phyloP scores from a whole-genome alignment of 2,113 vertebrate genomes.

The Lophotis ruficrista region DNA sequence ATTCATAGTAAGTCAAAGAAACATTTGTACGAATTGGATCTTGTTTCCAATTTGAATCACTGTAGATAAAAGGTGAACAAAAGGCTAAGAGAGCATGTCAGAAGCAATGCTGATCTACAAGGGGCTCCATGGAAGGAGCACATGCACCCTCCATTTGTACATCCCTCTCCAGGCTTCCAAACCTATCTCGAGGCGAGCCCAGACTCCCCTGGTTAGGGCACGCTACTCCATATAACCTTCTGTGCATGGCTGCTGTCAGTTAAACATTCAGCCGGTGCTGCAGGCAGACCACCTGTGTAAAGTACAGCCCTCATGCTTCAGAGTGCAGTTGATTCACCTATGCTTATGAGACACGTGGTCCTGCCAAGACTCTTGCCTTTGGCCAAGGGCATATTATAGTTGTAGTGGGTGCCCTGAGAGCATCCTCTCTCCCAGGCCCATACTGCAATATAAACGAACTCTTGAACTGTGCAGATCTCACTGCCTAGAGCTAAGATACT shows the following conservation, averaged over 20 bases:
- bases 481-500: neutral
- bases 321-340: neutral
- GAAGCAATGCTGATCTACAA: neutral
- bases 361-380: neutral
- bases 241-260: rapidly evolving
- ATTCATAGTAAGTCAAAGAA: neutral
- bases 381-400: neutral
- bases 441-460: neutral
- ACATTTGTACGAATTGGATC: neutral
- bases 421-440: neutral
- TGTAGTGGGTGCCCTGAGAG: neutral
- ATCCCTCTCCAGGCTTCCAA: neutral
- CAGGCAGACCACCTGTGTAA: neutral
- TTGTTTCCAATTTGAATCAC: neutral
- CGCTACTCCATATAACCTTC: neutral
- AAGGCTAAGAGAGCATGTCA: neutral
- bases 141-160: neutral
- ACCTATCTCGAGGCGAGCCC: rapidly evolving
- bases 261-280: neutral
- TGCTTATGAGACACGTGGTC: rapidly evolving
- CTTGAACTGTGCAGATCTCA: neutral
- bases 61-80: neutral
- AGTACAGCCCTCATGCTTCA: neutral
- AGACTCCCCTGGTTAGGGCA: neutral
- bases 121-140: neutral